Conservation (phyloP, 2,888 invertebrate species). For the Trichacis sp. region DNA sequence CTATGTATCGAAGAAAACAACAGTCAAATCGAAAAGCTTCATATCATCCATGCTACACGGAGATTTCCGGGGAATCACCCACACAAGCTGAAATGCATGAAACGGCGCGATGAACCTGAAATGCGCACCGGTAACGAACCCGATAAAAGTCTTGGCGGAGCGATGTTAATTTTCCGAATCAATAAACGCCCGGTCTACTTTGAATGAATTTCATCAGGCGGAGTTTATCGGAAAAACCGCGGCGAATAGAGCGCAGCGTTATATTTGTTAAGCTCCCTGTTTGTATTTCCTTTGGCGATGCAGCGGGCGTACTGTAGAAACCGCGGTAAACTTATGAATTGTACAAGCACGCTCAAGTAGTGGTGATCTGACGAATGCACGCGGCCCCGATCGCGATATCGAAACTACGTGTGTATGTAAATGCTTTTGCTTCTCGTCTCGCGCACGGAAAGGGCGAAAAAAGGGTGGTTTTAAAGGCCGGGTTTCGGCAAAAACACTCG, state of each 20-base stretch:
- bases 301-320: conserved; percentile 24
- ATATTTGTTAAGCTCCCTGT: conserved; percentile 40
- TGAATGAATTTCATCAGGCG: conserved; percentile 54
- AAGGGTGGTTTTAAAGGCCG: conserved; percentile 53
- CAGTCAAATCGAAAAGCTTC: too few species aligned
- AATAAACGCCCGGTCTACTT: not conserved
- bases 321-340: conserved; percentile 39
- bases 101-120: not conserved
- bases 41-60: too few species aligned
- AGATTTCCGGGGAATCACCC: too few species aligned
- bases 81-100: conserved; percentile 16
- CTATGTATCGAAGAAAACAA: not conserved
- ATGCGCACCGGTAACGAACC: too few species aligned
- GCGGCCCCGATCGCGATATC: conserved; percentile 32
- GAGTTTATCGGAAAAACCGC: conserved; percentile 38
- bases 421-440: conserved; percentile 41
- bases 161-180: not conserved
- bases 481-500: conserved; percentile 58
- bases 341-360: conserved; percentile 31
- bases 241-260: conserved; percentile 33
- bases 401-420: conserved; percentile 21
- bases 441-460: conserved; percentile 43
- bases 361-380: conserved; percentile 32
- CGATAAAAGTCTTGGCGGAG: not conserved
- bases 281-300: conserved; percentile 42